phyloP scores from a whole-genome alignment of 2,113 vertebrate genomes.

The Myotis davidii region DNA sequence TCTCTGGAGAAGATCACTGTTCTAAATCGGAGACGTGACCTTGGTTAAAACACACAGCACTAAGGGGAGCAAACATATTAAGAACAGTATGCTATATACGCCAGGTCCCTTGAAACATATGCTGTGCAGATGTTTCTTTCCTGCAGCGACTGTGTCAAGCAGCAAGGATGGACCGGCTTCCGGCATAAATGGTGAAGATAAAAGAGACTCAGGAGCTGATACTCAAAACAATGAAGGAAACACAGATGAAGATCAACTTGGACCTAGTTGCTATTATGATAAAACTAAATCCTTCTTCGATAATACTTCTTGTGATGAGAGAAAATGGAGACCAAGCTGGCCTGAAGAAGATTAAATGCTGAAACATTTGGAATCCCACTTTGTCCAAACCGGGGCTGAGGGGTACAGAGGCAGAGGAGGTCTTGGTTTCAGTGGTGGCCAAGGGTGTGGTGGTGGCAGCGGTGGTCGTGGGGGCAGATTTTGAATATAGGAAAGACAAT shows the following conservation, averaged over 20 bases:
- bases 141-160: no score
- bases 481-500: no score
- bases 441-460: slow-evolving; percentile 90
- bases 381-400: slow-evolving; percentile 92
- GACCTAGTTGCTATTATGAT: slow-evolving; percentile 96
- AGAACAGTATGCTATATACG: no score
- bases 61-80: no score
- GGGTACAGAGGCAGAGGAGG: slow-evolving; percentile 91
- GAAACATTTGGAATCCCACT: slow-evolving; percentile 97
- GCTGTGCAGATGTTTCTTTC: no score
- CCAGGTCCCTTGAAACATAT: no score
- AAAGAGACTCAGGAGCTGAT: slow-evolving; percentile 91
- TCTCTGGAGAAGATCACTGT: not conserved
- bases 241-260: slow-evolving; percentile 91
- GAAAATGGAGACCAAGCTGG: slow-evolving; percentile 95
- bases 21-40: no score
- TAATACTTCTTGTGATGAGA: slow-evolving; percentile 95
- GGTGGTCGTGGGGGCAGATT: slow-evolving; percentile 91
- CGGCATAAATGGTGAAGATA: slow-evolving; percentile 96
- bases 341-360: slow-evolving; percentile 95
- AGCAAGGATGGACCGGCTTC: no score
- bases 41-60: no score
- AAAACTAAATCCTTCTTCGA: slow-evolving; percentile 99
- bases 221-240: slow-evolving; percentile 92
- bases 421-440: slow-evolving; percentile 91